Base-by-base conservation (phyloP, 2,888 invertebrate genomes). In the Lochmaea capreae region DNA sequence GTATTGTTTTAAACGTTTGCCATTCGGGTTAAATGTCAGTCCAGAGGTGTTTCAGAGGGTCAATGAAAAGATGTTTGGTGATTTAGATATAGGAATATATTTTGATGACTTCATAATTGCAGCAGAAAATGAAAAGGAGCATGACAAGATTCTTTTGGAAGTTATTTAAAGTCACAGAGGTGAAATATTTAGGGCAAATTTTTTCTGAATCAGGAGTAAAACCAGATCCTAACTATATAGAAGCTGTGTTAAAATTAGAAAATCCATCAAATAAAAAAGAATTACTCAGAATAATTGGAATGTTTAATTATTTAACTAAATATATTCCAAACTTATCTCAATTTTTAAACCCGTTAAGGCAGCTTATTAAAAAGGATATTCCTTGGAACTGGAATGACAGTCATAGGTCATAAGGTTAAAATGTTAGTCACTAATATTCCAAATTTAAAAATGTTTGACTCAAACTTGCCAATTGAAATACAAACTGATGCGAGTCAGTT, bases 221-320 rank as follows among this genome's bases (percentile, higher is more conserved):
- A 69, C 62, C 69, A 52, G 59, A 59, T 68, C 52, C 33, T 43
- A 4, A 67, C 18, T 67, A 67, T 22, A 49, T 52, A 42, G 42
- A 67, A 67, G 67, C 67, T 43, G 18, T 68, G 8, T 46, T 46
- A 46, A 46, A 61, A 6, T 46, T 68, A 46, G 26, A 68, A 68
- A 62, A 39, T 62, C 62, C 62, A 65, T 46, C 26, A 26, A 26
- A 26, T 26, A 26, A 26, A 26, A 63, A 65, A 65, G 11, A 65
- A 11, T 33, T 49, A 8, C 10, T 65, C 9, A 65, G n/a, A 33
- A 65, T 65, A 65, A 22, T 65, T 22, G 54, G 65, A n/a, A 52
- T 52, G 65, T 22, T 54, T 52, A 52, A 52, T 65, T 65, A 65
- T 65, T 65, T 65, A 65, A 49, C 33, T 2, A 58, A 58, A 58